Base-by-base conservation (phyloP, 2,113 vertebrate species). In the Chrysemys picta region DNA sequence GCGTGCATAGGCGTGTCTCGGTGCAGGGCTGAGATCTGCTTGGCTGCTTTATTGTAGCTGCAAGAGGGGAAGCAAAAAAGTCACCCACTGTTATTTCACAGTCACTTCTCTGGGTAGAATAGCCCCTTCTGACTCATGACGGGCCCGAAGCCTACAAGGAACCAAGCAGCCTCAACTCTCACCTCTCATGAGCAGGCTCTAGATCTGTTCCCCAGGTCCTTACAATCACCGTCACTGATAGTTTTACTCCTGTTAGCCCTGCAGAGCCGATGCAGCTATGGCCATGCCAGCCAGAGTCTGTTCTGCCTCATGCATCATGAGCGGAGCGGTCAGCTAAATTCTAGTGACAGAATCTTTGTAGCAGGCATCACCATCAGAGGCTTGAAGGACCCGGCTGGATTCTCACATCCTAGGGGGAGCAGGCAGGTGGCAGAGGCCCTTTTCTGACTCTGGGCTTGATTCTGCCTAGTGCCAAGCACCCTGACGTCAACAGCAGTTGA, bases 11-110 rank as follows among this genome's bases (percentile, higher is more conserved):
- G 97, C 12, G 90, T 96, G 90, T 98, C 98, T 69, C 96, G 90
- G 50, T 97, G 96, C 87, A 98, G 85, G 78, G 93, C 88, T 0
- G 98, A 98, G 87, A 98, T 97, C 31, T 90, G 88, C 89, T 96
- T 93, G 42, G 98, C 98, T 4, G 97, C 91, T 93, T 82, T 96
- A 80, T 85, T 94, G 87, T 98, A 98, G 88, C 98, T 98, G 94
- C 45, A 92, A 94, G 81, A 81, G 19, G 62, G 76, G 22, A 94
- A 91, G 53, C 81, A 19, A 29, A 72, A 76, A 35, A 31, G 80
- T 22, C 42, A 24, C 57, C 38, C 53, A 88, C 24, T 79, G 53
- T 88, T 3, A 3, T 3, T 57, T 27, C 56, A 57, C 56, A 57
- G 56, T 11, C 56, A 13, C 27, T 14, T 59, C 57, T 29, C 57